These are phyloP conservation scores for Notospermus geniculatus DNA, from an alignment of 1,140 invertebrate genomes.

Conservation along the genomic window DNA sequence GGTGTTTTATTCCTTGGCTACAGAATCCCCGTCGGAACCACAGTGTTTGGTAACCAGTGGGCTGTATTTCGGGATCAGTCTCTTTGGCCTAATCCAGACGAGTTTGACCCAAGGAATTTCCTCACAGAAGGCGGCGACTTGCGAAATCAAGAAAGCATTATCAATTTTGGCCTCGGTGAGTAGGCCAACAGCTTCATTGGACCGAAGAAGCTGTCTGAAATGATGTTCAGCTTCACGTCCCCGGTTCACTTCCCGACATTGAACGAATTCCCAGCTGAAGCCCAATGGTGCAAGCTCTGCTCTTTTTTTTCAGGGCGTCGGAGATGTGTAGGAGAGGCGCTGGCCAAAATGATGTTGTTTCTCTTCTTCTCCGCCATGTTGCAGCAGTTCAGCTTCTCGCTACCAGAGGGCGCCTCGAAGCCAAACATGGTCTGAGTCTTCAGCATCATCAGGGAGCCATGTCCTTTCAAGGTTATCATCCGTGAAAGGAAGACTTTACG, in stretches of 20 bases:
- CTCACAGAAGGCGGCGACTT: background rate
- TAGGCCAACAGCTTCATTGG: no score
- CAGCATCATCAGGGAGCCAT: background rate
- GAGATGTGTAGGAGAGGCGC: background rate
- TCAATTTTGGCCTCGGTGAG: background rate
- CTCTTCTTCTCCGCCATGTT: background rate
- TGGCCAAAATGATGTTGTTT: background rate
- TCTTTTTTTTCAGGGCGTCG: no score
- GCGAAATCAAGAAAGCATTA: background rate
- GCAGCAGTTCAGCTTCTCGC: background rate
- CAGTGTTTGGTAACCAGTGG: background rate
- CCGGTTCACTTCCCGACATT: no score
- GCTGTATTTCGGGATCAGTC: background rate
- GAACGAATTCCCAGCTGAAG: no score
- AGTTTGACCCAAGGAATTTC: conserved; percentile 2
- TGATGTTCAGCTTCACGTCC: no score
- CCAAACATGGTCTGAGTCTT: background rate
- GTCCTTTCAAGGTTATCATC: background rate
- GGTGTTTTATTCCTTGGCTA: background rate
- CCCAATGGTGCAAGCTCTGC: no score
- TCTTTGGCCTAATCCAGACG: background rate
- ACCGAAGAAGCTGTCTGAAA: no score
- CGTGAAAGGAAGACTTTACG: no score
- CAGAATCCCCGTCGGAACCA: background rate
- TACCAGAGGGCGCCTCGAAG: background rate